Conservation (phyloP, 2,113 vertebrate species). For the Hiodon tergisus region DNA sequence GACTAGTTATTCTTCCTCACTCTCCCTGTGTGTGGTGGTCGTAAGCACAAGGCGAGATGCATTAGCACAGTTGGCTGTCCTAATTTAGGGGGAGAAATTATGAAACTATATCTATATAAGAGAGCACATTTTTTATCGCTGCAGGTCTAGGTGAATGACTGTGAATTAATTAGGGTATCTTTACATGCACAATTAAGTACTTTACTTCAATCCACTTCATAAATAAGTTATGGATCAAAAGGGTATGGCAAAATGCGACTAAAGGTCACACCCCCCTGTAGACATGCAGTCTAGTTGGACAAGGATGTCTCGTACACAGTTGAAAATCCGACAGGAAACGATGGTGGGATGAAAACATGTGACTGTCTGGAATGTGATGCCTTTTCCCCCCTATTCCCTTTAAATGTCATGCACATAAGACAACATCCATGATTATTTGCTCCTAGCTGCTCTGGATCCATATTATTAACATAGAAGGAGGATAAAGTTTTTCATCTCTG, state of each 20-base stretch:
- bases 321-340: conserved; percentile 24
- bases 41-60: too few species aligned
- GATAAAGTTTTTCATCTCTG: conserved; percentile 56
- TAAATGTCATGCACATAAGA: conserved; percentile 56
- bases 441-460: conserved; percentile 49
- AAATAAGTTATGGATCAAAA: conserved; percentile 29
- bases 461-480: conserved; percentile 59
- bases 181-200: conserved; percentile 49
- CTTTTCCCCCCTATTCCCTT: conserved; percentile 39
- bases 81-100: too few species aligned
- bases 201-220: conserved; percentile 32
- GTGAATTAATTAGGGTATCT: conserved; percentile 58
- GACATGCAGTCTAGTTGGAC: conserved; percentile 46
- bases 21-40: too few species aligned
- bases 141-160: conserved; percentile 51
- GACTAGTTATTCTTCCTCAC: too few species aligned
- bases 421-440: conserved; percentile 56
- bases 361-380: conserved; percentile 44
- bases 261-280: conserved; percentile 48
- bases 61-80: too few species aligned
- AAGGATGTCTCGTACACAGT: conserved; percentile 31
- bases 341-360: conserved; percentile 34
- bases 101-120: background rate
- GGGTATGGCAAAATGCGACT: conserved; percentile 49
- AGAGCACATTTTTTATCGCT: conserved; percentile 18